Evolutionary conservation across 2,888 invertebrate genomes (phyloP).

Genomic region (Ophion ventricosus): DNA sequence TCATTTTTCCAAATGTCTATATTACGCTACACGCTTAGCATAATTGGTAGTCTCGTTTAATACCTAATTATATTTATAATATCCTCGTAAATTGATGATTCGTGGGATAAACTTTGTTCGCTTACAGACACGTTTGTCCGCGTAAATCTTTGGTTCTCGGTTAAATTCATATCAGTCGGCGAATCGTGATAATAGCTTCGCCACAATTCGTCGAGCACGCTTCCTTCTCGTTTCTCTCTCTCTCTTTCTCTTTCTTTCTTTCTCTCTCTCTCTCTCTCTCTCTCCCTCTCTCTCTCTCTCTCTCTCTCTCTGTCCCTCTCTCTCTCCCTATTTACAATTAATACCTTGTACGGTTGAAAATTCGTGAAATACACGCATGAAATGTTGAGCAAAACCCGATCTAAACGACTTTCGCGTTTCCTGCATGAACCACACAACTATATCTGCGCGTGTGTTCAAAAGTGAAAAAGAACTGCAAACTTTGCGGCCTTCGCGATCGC

Average conservation of each 20-base stretch:
- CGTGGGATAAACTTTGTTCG: neutral
- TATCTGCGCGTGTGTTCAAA: slow-evolving; percentile 1
- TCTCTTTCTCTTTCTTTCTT: no score
- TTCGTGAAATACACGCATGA: slow-evolving; percentile 1
- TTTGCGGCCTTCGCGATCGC: neutral
- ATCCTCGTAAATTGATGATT: slow-evolving; percentile 8
- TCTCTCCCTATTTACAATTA: slow-evolving; percentile 59
- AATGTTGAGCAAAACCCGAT: slow-evolving; percentile 49
- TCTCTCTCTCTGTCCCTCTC: slow-evolving; percentile 27
- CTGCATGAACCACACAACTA: neutral
- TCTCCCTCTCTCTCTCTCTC: slow-evolving; percentile 14
- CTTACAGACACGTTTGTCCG: slow-evolving; percentile 1
- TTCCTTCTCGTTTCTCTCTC: neutral
- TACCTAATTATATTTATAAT: slow-evolving; percentile 7
- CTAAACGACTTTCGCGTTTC: neutral
- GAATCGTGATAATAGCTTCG: slow-evolving; percentile 3
- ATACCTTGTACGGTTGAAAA: slow-evolving; percentile 44
- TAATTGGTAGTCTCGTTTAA: slow-evolving; percentile 20
- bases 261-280: neutral
- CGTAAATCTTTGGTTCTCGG: slow-evolving; percentile 27
- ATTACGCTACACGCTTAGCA: slow-evolving; percentile 6
- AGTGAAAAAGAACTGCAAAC: slow-evolving; percentile 9
- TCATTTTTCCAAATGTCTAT: slow-evolving; percentile 26
- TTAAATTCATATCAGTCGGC: slow-evolving; percentile 3
- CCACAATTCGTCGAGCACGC: neutral